Conservation (phyloP, 2,797 vertebrate genomes). For the Chanos chanos region DNA sequence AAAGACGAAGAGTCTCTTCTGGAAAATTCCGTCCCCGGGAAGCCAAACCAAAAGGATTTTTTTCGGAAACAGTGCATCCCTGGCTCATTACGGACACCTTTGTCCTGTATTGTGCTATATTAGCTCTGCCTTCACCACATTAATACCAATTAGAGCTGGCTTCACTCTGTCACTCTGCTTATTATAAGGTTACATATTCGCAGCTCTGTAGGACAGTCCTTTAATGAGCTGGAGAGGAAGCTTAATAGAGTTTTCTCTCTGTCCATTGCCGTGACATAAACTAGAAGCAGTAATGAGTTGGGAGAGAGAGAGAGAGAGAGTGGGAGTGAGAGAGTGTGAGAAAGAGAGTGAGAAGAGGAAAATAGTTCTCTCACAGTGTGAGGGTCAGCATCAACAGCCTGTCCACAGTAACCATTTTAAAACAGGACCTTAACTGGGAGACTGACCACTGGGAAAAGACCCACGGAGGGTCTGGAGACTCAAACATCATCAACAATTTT, state of each 20-base stretch:
- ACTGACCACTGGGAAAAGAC: background rate
- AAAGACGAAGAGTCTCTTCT: background rate
- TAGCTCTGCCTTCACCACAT: slow-evolving; percentile 57
- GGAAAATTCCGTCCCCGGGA: background rate
- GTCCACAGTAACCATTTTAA: too few relatives aligned
- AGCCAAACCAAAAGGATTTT: slow-evolving; percentile 1
- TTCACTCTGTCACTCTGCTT: slow-evolving; percentile 65
- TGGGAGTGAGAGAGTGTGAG: slow-evolving; percentile 50
- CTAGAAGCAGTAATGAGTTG: slow-evolving; percentile 58
- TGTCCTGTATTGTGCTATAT: slow-evolving; percentile 54
- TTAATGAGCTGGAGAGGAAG: slow-evolving; percentile 68
- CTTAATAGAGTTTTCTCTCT: slow-evolving; percentile 53
- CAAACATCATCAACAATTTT: too few relatives aligned
- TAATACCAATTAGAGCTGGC: slow-evolving; percentile 61
- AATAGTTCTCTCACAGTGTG: slow-evolving; percentile 21
- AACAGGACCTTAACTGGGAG: background rate
- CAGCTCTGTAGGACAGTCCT: slow-evolving; percentile 62
- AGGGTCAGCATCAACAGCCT: slow-evolving; percentile 30
- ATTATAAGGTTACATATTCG: slow-evolving; percentile 74
- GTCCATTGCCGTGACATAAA: slow-evolving; percentile 60
- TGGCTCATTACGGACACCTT: slow-evolving; percentile 59
- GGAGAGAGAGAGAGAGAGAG: slow-evolving; percentile 29
- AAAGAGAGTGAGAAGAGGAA: slow-evolving; percentile 23
- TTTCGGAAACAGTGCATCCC: slow-evolving; percentile 32
- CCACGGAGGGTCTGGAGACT: too few relatives aligned